Conservation (phyloP, 64 coral and sea anemone genomes). For the Pachyseris speciosa region DNA sequence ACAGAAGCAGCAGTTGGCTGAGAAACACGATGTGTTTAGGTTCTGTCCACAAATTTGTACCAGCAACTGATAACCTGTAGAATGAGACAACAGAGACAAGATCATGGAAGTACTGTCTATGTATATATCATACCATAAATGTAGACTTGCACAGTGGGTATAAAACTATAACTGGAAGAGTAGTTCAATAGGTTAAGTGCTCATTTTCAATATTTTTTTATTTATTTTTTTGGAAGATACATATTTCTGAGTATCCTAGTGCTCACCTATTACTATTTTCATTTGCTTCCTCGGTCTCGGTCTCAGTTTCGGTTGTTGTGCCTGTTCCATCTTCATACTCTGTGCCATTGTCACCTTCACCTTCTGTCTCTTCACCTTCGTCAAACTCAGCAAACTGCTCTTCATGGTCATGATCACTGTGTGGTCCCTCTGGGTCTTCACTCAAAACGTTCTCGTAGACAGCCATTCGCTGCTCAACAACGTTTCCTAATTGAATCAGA, state of each 20-base stretch:
- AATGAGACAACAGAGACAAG: neutral
- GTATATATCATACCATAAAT: too few species aligned
- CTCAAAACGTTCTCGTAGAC: neutral
- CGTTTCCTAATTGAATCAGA: neutral
- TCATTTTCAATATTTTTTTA: too few species aligned
- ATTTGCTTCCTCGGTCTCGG: too few species aligned
- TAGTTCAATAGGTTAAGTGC: too few species aligned
- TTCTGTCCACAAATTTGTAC: neutral
- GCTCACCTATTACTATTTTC: neutral
- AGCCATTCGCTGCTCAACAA: neutral
- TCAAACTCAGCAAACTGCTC: neutral
- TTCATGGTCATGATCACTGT: neutral
- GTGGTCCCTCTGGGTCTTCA: neutral
- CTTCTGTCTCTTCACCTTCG: neutral
- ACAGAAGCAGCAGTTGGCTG: slow-evolving; percentile 16
- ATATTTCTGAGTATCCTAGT: neutral
- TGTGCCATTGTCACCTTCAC: too few species aligned
- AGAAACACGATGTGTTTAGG: slow-evolving; percentile 22
- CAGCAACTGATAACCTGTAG: too few species aligned
- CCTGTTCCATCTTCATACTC: neutral
- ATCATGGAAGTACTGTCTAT: neutral
- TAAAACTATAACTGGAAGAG: too few species aligned
- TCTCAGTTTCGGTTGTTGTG: too few species aligned
- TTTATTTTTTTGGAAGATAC: neutral
- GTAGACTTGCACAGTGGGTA: too few species aligned